Conservation (phyloP, 2,113 vertebrate species). For the Hiodon tergisus region DNA sequence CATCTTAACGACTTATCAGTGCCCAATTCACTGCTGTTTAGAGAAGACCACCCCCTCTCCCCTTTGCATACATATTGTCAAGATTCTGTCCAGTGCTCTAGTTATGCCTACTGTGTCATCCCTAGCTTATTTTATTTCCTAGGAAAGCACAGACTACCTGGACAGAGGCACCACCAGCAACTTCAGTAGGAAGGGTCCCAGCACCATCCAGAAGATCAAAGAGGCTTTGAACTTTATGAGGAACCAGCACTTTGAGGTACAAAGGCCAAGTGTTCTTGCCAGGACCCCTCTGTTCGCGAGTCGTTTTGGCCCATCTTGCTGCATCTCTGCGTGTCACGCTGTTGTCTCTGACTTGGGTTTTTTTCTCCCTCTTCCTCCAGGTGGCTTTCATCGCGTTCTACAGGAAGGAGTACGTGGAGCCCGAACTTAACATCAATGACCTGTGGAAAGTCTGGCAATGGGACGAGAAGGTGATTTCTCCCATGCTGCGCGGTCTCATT, state of each 20-base stretch:
- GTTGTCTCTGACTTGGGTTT: not conserved
- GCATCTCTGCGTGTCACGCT: not conserved
- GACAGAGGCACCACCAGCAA: conserved; percentile 86
- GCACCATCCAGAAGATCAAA: conserved; percentile 96
- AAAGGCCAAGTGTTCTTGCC: not conserved
- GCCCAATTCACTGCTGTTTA: not conserved
- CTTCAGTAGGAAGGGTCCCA: conserved; percentile 91
- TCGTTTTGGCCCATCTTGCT: not conserved
- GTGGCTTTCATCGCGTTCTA: conserved; percentile 99
- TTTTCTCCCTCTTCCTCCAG: conserved; percentile 51
- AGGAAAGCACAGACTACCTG: conserved; percentile 91
- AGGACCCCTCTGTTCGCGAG: not conserved
- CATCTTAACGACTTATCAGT: too few relatives aligned
- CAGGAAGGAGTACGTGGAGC: conserved; percentile 96
- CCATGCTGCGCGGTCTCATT: not conserved
- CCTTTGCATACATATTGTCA: not conserved
- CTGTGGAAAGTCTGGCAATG: conserved; percentile 98
- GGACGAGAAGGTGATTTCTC: conserved; percentile 89
- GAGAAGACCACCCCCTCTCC: not conserved
- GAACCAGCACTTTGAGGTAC: conserved; percentile 97
- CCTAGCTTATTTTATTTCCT: not conserved
- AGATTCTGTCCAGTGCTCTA: not conserved
- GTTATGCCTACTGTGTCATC: not conserved
- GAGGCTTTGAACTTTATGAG: conserved; percentile 97
- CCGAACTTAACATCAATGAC: conserved; percentile 93